Conservation (phyloP, 2,797 vertebrate genomes). For the Thamnophis elegans region DNA sequence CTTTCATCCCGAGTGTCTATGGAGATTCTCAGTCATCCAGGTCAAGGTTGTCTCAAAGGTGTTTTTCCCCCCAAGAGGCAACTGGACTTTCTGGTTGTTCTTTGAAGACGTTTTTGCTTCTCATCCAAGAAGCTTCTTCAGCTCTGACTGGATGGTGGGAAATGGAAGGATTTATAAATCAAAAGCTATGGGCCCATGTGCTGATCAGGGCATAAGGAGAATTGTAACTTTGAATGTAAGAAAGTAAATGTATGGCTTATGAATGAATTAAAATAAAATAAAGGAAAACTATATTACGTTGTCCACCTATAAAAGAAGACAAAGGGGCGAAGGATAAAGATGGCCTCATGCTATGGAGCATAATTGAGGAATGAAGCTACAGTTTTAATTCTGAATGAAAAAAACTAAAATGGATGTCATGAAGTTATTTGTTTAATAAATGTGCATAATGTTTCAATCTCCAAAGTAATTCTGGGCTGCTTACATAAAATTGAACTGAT, state of each 20-base stretch:
- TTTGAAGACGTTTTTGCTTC: too few relatives aligned
- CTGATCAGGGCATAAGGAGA: not conserved
- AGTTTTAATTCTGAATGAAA: not conserved
- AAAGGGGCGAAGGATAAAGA: not conserved
- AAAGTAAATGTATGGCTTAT: not conserved
- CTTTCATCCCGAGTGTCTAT: not conserved
- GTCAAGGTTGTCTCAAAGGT: too few relatives aligned
- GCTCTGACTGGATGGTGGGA: too few relatives aligned
- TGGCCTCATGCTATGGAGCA: not conserved
- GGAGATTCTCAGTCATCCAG: too few relatives aligned
- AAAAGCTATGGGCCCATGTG: not conserved
- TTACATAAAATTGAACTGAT: not conserved
- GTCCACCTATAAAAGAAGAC: not conserved
- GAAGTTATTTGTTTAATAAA: not conserved
- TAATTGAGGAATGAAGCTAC: not conserved
- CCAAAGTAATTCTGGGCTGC: not conserved
- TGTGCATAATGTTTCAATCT: not conserved
- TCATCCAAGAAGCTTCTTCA: too few relatives aligned
- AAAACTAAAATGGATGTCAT: not conserved
- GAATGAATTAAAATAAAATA: not conserved
- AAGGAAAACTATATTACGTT: not conserved
- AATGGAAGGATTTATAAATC: not conserved
- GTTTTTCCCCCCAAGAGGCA: too few relatives aligned
- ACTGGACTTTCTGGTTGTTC: too few relatives aligned
- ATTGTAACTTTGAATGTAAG: not conserved